Conservation (phyloP, 2,113 vertebrate genomes). For the Oxyura jamaicensis region DNA sequence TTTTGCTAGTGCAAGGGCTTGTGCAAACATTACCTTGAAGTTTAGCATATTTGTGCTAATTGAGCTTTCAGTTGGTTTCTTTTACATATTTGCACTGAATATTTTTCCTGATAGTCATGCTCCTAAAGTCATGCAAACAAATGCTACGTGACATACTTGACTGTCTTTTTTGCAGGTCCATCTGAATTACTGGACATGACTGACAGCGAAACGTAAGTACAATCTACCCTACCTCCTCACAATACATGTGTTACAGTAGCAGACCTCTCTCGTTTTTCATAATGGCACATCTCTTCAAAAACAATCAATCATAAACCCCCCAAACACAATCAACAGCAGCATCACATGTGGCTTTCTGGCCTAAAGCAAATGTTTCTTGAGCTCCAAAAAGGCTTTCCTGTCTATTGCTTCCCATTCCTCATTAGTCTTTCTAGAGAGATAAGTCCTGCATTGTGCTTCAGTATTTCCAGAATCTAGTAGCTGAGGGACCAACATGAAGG, state of each 20-base stretch:
- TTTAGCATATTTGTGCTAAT: background rate
- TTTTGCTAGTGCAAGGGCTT: background rate
- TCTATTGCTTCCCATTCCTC: background rate
- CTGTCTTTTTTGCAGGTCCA: conserved; percentile 81
- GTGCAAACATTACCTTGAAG: background rate
- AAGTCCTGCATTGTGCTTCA: background rate
- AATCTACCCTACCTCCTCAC: background rate
- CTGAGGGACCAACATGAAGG: background rate
- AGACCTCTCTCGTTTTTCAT: background rate
- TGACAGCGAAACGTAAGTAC: conserved; percentile 91
- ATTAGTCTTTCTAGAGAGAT: background rate
- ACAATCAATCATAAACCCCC: background rate
- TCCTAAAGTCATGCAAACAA: background rate
- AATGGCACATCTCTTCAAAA: background rate
- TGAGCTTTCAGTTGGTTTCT: background rate
- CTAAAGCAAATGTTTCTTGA: background rate
- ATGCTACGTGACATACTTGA: background rate
- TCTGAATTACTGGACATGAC: conserved; percentile 89
- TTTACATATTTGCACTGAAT: background rate
- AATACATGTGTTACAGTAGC: background rate
- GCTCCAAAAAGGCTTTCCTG: background rate
- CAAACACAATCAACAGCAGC: background rate
- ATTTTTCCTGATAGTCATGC: background rate
- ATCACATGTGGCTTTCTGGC: background rate
- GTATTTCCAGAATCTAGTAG: background rate